Conservation (phyloP, 2,888 invertebrate genomes). For the Dynastes maya region DNA sequence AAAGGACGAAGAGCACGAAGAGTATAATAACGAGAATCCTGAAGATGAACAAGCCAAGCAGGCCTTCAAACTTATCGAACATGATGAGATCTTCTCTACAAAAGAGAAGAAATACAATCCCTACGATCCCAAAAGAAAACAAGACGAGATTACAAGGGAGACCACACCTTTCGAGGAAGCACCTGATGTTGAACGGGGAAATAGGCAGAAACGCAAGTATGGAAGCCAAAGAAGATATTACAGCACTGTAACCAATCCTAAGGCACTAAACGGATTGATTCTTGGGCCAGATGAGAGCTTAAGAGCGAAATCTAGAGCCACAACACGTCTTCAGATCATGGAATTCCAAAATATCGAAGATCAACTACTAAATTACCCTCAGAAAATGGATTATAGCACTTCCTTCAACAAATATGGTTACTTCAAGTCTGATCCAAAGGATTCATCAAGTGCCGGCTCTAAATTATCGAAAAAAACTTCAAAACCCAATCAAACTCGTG, state of each 20-base stretch:
- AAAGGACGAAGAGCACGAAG: not conserved
- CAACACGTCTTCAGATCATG: slow-evolving; percentile 20
- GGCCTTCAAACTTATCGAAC: slow-evolving; percentile 11
- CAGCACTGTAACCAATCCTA: not conserved
- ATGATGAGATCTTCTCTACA: slow-evolving; percentile 8
- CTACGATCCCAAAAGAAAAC: not conserved
- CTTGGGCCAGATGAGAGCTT: not conserved
- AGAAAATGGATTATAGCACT: not conserved
- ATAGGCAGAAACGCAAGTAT: not conserved
- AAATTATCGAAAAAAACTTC: not conserved
- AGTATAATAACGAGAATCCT: not conserved
- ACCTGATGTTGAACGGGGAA: not conserved
- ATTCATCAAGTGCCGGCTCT: not conserved
- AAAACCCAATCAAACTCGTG: slow-evolving; percentile 7
- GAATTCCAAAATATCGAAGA: slow-evolving; percentile 1
- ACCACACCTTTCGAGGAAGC: not conserved
- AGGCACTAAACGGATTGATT: not conserved
- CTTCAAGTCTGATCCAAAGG: not conserved
- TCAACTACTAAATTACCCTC: not conserved
- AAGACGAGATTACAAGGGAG: not conserved
- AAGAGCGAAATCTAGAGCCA: slow-evolving; percentile 9
- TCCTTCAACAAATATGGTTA: not conserved
- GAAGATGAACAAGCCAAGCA: slow-evolving; percentile 27
- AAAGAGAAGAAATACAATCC: slow-evolving; percentile 12
- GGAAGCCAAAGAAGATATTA: not conserved